Percentiles rank a stretch among this genome's conserved stretches.
Evolutionary conservation across 2,797 vertebrate genomes (phyloP).

Genomic region (Cottoperca gobio): DNA sequence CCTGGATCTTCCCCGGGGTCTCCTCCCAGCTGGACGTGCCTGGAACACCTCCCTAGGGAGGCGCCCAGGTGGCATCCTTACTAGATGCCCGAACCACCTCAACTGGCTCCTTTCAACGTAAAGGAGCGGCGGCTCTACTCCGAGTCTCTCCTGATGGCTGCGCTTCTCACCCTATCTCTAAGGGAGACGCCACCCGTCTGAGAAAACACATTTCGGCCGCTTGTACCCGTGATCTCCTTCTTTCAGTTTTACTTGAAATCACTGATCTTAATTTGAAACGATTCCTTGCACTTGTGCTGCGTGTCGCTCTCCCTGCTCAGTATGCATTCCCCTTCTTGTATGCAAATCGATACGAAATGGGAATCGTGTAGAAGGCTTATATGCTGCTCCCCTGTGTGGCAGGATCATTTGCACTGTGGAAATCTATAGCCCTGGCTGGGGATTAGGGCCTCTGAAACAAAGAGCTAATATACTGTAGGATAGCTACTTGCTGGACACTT

Average conservation of each 20-base stretch:
- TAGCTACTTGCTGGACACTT: slow-evolving; percentile 7
- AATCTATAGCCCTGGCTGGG: slow-evolving; percentile 16
- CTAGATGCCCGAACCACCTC: no score
- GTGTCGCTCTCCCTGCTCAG: slow-evolving; percentile 22
- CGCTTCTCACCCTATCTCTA: no score
- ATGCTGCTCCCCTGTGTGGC: slow-evolving; percentile 36
- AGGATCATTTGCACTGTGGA: slow-evolving; percentile 31
- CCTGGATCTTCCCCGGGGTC: no score
- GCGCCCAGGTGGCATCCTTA: no score
- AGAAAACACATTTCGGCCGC: no score
- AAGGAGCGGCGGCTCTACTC: no score
- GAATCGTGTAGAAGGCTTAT: slow-evolving; percentile 51
- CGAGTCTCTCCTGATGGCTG: no score
- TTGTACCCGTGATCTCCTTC: no score
- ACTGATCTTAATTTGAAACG: slow-evolving; percentile 20
- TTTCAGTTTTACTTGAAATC: neutral
- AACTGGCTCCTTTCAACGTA: no score
- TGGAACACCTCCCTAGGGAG: no score
- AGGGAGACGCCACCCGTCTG: no score
- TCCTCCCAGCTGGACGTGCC: no score
- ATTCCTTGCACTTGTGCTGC: slow-evolving; percentile 14
- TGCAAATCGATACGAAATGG: slow-evolving; percentile 54
- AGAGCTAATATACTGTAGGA: neutral
- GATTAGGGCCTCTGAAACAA: slow-evolving; percentile 15
- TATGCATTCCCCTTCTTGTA: slow-evolving; percentile 31